Base-by-base conservation (phyloP, 2,797 vertebrate genomes). In the Apogon hyalosoma region DNA sequence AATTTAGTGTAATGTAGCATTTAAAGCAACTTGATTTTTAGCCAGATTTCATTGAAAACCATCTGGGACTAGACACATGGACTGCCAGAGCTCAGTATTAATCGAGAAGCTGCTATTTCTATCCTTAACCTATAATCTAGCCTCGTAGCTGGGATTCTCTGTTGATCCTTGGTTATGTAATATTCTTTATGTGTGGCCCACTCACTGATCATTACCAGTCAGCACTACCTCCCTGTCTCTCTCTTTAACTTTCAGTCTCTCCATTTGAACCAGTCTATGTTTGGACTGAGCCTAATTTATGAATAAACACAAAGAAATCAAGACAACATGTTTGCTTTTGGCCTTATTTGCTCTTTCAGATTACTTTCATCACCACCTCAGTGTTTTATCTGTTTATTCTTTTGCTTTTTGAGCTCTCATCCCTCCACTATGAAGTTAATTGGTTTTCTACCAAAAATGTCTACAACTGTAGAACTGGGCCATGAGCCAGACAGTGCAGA, bases 81-180 rank as follows among this genome's bases (percentile, higher is more conserved):
- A 40, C n/a, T 45, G 24, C 15, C 7, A 64, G 58, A 45, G 56
- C 21, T 55, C 43, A 52, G 1, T 11, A 1, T 54, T 40, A 6
- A 21, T 5, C 43, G 15, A 7, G 2, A 39, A n/a, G 12, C 43
- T 13, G 4, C 6, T 10, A 39, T 55, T 47, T 59, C 12, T n/a
- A 40, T 43, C 24, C 19, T 12, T 62, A 45, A 56, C 45, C 51
- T 43, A 13, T 63, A 57, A 55, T 68, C 52, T 49, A 24, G 7
- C 38, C 31, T 42, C 39, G 15, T 2, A 66, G 42, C 38, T 14
- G 24, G 16, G 69, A 63, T 45, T 38, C 28, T 55, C 36, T n/a
- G 41, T 67, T 75, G 41, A 61, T 75, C 53, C 68, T 54, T 38
- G 16, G 45, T 79, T 68, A 73, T 67, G 43, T 70, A 79, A 76